phyloP scores from a whole-genome alignment of 2,113 vertebrate genomes.

The Haemorhous mexicanus region DNA sequence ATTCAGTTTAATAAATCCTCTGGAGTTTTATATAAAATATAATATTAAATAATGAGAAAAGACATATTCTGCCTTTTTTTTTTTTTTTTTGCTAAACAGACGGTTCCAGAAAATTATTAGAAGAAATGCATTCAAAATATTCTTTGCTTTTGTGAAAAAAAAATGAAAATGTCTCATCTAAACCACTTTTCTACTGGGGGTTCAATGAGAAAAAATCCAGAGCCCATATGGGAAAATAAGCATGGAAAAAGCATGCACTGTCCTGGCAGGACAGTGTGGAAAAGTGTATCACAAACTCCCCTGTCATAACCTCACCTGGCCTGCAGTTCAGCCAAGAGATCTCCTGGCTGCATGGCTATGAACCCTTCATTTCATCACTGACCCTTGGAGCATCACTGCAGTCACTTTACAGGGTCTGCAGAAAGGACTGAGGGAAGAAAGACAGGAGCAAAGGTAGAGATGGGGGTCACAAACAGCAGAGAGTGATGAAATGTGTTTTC shows the following conservation, averaged over 20 bases:
- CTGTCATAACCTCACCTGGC: neutral
- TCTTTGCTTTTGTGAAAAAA: neutral
- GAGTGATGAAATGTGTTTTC: neutral
- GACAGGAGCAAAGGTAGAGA: neutral
- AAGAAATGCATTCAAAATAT: neutral
- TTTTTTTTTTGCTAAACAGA: neutral
- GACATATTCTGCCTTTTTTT: neutral
- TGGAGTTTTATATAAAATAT: neutral
- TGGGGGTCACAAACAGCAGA: neutral
- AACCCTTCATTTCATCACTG: neutral
- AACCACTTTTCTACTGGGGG: neutral
- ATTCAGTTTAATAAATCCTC: conserved; percentile 37
- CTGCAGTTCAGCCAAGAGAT: neutral
- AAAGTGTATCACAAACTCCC: neutral
- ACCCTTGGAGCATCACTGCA: neutral
- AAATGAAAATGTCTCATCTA: neutral
- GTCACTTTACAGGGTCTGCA: neutral
- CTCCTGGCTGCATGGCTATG: accelerated
- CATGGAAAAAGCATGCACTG: neutral
- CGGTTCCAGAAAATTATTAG: neutral
- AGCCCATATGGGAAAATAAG: neutral
- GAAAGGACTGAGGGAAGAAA: neutral
- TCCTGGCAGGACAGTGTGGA: neutral
- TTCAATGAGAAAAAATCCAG: neutral
- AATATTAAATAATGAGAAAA: neutral